Conservation (phyloP, 1,140 invertebrate genomes). For the Orussus abietinus region DNA sequence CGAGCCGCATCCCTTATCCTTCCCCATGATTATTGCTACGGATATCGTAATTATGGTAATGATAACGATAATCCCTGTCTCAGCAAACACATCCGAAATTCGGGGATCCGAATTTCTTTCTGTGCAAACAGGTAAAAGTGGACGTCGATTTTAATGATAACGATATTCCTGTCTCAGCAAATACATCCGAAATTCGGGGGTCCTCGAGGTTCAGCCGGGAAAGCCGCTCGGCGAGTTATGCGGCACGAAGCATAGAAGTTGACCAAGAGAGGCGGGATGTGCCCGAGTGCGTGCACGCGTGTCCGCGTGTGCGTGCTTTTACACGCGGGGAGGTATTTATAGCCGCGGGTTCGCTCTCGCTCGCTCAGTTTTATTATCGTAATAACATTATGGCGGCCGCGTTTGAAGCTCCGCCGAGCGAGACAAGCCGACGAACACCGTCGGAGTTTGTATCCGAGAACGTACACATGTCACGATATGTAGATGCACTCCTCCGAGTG, state of each 20-base stretch:
- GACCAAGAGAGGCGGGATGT: neutral
- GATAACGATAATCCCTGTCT: too few species aligned
- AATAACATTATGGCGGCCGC: constrained; percentile 45
- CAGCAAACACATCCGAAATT: too few species aligned
- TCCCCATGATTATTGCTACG: too few species aligned
- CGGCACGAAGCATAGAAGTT: neutral
- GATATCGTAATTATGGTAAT: too few species aligned
- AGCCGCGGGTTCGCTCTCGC: constrained; percentile 34
- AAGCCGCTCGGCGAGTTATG: constrained; percentile 18
- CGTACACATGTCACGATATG: too few species aligned
- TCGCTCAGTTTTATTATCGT: constrained; percentile 45
- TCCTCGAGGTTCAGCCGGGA: constrained; percentile 17
- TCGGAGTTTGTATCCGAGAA: constrained; percentile 8
- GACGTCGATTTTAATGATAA: too few species aligned
- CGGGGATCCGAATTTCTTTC: too few species aligned
- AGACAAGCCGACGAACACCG: constrained; percentile 17
- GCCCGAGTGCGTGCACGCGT: neutral
- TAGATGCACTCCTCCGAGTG: constrained; percentile 2
- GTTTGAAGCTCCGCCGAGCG: constrained; percentile 36
- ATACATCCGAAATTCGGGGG: too few species aligned
- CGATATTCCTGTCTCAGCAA: too few species aligned
- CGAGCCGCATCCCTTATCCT: too few species aligned
- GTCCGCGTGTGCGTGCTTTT: constrained; percentile 14
- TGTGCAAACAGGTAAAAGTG: too few species aligned
- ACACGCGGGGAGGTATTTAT: constrained; percentile 36